Evolutionary conservation across 2,888 invertebrate species (phyloP), one percentile per base, ranked within the genome.

Genomic region (Apotomis turbidana): DNA sequence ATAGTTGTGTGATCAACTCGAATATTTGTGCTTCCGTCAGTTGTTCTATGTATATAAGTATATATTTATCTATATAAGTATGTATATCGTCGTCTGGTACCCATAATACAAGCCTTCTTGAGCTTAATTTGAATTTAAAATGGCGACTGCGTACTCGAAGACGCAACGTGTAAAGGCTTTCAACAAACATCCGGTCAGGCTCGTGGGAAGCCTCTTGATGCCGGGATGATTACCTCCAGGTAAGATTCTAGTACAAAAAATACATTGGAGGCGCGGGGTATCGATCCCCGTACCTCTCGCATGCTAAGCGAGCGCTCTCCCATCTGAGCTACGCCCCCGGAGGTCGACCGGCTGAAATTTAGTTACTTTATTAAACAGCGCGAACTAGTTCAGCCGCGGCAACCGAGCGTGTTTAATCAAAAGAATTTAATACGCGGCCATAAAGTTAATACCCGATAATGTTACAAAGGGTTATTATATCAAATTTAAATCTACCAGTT

Each of bases 211-310:
- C 27, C 27, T 27, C 2, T 27, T 1, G 27, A 27, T 27, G 27
- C 27, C 27, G 27, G 27, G 27, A 27, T 27, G 27, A 27, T 27
- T 27, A 27, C 1, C 27, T 27, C 27, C 27, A 27, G 27, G 27
- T 27, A 27, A 27, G 27, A 41, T 6, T 49, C 9, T 10, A 9
- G 5, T 9, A 3, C 0, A 52, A 52, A 41, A 63, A 52, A 52
- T 27, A 12, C 3, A 41, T 83, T 93, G 92, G 91, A 93, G 91
- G 93, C 90, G 92, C 92, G 91, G 91, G 91, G 92, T 91, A 93
- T 93, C 91, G 92, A 93, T 93, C 92, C 93, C 93, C 91, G 92
- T 93, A 93, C 93, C 92, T 93, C 93, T 93, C 93, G 82, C 90
- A 90, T 90, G 90, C 90, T 90, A 90, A 90, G 90, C 91, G 89